A percentile compares a stretch with the other conserved stretches of the same genome.
Conservation (phyloP, 2,797 vertebrate species). For the Lutjanus argentimaculatus region DNA sequence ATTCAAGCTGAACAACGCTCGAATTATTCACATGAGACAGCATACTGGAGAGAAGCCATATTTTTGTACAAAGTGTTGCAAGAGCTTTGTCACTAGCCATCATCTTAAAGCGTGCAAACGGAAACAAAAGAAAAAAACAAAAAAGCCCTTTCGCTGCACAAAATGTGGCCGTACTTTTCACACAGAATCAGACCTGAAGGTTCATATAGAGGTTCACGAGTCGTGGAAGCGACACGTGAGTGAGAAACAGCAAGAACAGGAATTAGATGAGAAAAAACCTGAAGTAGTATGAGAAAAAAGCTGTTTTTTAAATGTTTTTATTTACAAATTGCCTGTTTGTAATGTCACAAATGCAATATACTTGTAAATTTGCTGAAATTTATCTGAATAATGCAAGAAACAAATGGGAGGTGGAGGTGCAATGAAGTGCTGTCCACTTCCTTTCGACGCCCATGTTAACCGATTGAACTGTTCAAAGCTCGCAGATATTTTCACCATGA, state of each 20-base stretch:
- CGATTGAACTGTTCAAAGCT: no score
- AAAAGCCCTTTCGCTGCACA: slow-evolving; percentile 4
- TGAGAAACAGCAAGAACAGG: neutral
- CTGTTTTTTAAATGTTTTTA: neutral
- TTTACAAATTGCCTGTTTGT: neutral
- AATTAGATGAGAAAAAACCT: neutral
- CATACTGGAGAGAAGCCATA: slow-evolving; percentile 46
- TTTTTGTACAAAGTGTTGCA: slow-evolving; percentile 32
- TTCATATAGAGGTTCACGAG: slow-evolving; percentile 44
- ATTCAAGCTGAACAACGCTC: slow-evolving; percentile 8
- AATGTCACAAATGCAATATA: neutral
- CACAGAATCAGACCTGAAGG: slow-evolving; percentile 19
- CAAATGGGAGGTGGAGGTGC: no score
- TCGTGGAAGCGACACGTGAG: slow-evolving; percentile 35
- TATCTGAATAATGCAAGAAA: no score
- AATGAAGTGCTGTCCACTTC: no score
- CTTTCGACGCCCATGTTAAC: no score
- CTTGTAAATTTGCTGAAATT: neutral
- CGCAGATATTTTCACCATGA: no score
- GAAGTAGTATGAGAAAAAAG: neutral
- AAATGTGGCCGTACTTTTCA: slow-evolving; percentile 24
- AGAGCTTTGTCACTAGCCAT: slow-evolving; percentile 4
- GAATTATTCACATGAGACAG: slow-evolving; percentile 13
- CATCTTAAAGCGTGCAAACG: neutral
- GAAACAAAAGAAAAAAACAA: neutral